Evolutionary conservation across 2,797 vertebrate species (phyloP).

Genomic region (Cyclura pinguis): DNA sequence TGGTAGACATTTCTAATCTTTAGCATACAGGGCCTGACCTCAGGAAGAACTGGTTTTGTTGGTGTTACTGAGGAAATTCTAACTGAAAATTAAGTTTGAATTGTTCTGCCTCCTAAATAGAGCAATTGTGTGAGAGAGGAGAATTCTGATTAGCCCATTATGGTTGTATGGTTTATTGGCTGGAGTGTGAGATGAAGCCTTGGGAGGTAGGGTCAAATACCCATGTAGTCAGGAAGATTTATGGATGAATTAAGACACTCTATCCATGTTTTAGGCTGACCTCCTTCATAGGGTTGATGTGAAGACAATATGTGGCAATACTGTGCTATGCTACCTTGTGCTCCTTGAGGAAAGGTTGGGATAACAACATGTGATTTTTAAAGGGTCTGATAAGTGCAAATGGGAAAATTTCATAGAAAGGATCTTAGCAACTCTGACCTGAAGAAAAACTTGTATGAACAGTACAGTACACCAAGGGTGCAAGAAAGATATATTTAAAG

Average conservation of each 20-base stretch:
- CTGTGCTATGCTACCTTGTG: neutral
- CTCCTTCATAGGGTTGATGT: neutral
- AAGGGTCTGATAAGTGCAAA: fast-evolving
- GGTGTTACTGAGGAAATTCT: neutral
- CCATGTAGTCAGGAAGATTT: neutral
- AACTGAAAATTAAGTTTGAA: neutral
- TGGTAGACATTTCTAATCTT: fast-evolving
- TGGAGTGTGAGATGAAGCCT: neutral
- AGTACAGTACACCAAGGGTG: neutral
- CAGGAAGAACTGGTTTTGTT: neutral
- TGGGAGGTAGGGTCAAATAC: neutral
- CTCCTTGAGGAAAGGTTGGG: neutral
- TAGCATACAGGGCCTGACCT: neutral
- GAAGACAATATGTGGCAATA: neutral
- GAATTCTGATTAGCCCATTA: fast-evolving
- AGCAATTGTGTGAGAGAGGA: neutral
- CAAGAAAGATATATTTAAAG: neutral
- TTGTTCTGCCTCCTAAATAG: neutral
- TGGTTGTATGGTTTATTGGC: neutral
- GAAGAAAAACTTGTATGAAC: neutral
- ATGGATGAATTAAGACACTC: neutral
- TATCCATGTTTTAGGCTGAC: neutral
- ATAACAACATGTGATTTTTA: neutral
- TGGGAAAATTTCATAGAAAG: neutral
- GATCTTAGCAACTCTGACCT: neutral